A percentile compares a stretch with the other conserved stretches of the same genome.
phyloP scores from a whole-genome alignment of 2,888 invertebrate species.

The Tenodera sinensis region DNA sequence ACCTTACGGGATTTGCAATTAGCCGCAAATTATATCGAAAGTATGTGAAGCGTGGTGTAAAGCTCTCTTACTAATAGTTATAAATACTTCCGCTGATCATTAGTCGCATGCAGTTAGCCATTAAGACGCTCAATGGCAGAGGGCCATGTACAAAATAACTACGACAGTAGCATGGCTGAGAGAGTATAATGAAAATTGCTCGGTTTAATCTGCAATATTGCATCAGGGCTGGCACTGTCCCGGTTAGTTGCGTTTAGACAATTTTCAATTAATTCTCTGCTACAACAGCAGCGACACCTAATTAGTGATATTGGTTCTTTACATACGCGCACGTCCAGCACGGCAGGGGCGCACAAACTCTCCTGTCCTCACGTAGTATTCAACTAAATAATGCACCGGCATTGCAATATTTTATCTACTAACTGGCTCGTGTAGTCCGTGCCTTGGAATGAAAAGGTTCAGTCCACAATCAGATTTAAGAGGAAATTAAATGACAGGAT shows the following conservation, averaged over 20 bases:
- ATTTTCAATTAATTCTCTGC: slow-evolving; percentile 9
- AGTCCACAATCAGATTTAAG: too few species aligned
- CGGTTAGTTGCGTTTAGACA: not conserved
- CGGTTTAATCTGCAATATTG: slow-evolving; percentile 1
- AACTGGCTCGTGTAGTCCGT: too few species aligned
- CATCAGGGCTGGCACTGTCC: not conserved
- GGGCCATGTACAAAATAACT: not conserved
- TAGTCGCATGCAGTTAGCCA: not conserved
- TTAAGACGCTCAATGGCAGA: not conserved
- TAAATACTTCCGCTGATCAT: not conserved
- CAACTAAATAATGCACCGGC: not conserved
- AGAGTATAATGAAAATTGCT: not conserved
- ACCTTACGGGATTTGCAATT: not conserved
- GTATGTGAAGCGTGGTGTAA: not conserved
- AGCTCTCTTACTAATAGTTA: not conserved
- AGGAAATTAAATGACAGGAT: too few species aligned
- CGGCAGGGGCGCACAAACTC: not conserved
- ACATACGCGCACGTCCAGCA: not conserved
- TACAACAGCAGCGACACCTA: not conserved
- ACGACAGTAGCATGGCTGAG: not conserved
- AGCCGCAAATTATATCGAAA: not conserved
- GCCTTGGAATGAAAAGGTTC: too few species aligned
- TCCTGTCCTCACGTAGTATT: not conserved
- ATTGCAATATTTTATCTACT: not conserved
- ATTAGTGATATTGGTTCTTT: slow-evolving; percentile 3